These are phyloP conservation scores for Heliconius hermathena DNA, from an alignment of 1,140 invertebrate genomes.

Conservation along the genomic window DNA sequence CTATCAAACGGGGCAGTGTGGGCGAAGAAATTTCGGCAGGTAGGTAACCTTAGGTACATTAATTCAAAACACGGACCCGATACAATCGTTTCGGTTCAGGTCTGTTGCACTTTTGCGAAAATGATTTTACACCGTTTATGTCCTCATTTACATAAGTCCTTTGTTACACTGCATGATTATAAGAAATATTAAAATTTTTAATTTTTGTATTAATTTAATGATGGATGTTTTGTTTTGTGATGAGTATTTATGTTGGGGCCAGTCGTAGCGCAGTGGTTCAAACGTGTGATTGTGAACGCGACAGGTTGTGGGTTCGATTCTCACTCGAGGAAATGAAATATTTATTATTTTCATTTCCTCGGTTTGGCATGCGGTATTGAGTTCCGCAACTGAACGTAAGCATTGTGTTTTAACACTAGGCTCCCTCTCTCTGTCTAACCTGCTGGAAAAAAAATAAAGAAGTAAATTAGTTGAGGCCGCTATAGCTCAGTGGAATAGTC, in stretches of 20 bases:
- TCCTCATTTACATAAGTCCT: slow-evolving; percentile 14
- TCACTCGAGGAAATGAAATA: not conserved
- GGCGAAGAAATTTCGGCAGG: slow-evolving; percentile 77
- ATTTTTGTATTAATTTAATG: no score
- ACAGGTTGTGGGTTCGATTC: not conserved
- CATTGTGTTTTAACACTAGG: no score
- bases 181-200: not conserved
- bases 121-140: slow-evolving; percentile 23
- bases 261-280: no score
- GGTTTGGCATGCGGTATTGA: no score
- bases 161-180: not conserved
- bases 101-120: slow-evolving; percentile 51
- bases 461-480: no score
- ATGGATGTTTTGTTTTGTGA: not conserved
- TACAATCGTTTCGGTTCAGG: slow-evolving; percentile 49
- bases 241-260: no score
- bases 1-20: slow-evolving; percentile 46
- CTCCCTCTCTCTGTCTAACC: no score
- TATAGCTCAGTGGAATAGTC: no score
- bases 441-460: no score
- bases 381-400: no score
- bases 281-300: no score
- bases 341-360: no score
- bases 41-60: slow-evolving; percentile 64
- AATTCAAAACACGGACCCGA: slow-evolving; percentile 58